These are phyloP conservation scores for Tyria jacobaeae DNA, from an alignment of 2,888 invertebrate genomes.

Conservation along the genomic window DNA sequence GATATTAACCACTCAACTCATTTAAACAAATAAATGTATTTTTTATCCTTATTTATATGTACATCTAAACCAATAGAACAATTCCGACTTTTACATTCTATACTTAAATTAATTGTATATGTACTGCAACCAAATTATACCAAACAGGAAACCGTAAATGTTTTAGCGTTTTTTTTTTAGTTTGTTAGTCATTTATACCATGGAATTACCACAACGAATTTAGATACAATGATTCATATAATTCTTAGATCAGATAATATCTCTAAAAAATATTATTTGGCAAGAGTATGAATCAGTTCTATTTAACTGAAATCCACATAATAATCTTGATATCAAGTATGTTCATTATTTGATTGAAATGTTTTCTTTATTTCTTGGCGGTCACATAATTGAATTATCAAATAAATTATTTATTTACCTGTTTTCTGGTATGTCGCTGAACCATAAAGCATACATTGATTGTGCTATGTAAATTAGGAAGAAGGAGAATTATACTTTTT, in stretches of 20 bases:
- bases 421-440: not conserved
- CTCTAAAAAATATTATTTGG: not conserved
- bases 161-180: not conserved
- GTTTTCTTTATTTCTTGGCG: not conserved
- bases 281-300: conserved; percentile 10
- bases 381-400: not conserved
- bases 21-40: too few relatives aligned
- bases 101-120: not conserved
- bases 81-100: not conserved
- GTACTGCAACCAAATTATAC: not conserved
- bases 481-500: not conserved
- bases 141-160: conserved; percentile 11
- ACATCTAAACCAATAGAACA: not conserved
- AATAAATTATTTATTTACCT: not conserved
- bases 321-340: conserved; percentile 4
- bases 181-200: conserved; percentile 15
- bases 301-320: conserved; percentile 7
- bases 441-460: not conserved
- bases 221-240: conserved; percentile 15
- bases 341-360: conserved; percentile 3
- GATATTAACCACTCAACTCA: too few relatives aligned
- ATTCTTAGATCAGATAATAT: conserved; percentile 16
- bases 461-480: not conserved
- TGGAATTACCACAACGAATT: conserved; percentile 14
- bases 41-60: too few relatives aligned